phyloP scores from a whole-genome alignment of 92 coral and sea anemone species.

The Actinostola sp. region DNA sequence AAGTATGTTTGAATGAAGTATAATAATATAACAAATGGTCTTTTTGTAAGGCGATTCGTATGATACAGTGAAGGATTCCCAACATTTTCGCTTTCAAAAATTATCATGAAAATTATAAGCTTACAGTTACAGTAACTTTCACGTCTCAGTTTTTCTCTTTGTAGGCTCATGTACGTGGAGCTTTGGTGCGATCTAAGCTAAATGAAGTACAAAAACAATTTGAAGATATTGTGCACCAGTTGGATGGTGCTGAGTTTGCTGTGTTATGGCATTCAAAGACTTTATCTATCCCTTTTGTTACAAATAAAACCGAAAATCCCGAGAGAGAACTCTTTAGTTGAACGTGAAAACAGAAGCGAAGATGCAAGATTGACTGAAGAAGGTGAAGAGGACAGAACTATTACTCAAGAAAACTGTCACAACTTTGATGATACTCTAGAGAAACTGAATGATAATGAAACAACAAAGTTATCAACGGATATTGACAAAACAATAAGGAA shows the following conservation, averaged over 20 bases:
- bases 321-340: neutral
- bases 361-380: neutral
- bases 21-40: neutral
- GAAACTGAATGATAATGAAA: neutral
- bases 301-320: neutral
- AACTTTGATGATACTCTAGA: neutral
- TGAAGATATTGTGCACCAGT: conserved; percentile 54
- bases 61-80: too few relatives aligned
- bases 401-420: neutral
- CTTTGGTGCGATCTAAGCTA: conserved; percentile 62
- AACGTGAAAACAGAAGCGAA: neutral
- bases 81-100: too few relatives aligned
- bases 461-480: neutral
- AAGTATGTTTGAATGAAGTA: too few relatives aligned
- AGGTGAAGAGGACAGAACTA: neutral
- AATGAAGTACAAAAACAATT: conserved; percentile 64
- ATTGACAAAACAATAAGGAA: neutral
- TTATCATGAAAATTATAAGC: too few relatives aligned
- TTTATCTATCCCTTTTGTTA: neutral
- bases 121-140: too few relatives aligned
- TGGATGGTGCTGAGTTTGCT: conserved; percentile 37
- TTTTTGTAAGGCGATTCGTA: neutral
- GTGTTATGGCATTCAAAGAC: conserved; percentile 9
- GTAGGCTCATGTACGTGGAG: conserved; percentile 82
- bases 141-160: conserved; percentile 4